Percentiles rank a stretch among this genome's conserved stretches.
phyloP scores from a whole-genome alignment of 2,113 vertebrate species.

The Corvus cornix region DNA sequence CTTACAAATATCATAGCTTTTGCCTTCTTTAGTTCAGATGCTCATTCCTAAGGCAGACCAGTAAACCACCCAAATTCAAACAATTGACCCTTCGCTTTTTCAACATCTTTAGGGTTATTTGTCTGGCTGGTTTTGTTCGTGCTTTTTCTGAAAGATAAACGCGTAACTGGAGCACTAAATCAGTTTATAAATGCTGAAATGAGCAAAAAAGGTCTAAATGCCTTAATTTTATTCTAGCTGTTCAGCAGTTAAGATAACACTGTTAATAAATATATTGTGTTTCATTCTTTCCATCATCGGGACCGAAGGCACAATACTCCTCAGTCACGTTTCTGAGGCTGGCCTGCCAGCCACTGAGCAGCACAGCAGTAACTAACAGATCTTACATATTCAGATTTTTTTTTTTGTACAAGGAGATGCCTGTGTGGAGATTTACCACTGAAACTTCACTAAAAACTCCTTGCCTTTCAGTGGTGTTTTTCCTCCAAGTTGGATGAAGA shows the following conservation, averaged over 20 bases:
- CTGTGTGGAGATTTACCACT: neutral
- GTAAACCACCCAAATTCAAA: neutral
- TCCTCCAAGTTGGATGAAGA: neutral
- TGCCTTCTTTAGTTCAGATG: neutral
- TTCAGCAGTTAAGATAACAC: neutral
- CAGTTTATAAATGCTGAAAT: neutral
- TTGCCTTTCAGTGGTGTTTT: neutral
- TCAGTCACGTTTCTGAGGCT: neutral
- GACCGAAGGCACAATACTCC: neutral
- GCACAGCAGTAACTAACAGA: neutral
- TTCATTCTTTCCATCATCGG: neutral
- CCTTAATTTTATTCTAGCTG: neutral
- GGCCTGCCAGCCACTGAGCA: neutral
- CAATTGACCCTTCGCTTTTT: neutral
- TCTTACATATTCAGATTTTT: neutral
- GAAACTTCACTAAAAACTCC: neutral
- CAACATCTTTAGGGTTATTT: neutral
- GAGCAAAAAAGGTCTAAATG: neutral
- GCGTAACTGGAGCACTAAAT: neutral
- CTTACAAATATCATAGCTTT: neutral
- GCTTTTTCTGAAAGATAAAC: neutral
- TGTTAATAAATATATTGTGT: neutral
- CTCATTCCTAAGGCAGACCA: neutral
- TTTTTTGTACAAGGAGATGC: neutral
- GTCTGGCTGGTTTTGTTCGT: neutral